These are phyloP conservation scores for Stenoptilia bipunctidactyla DNA, from an alignment of 2,888 invertebrate species.

Conservation along the genomic window DNA sequence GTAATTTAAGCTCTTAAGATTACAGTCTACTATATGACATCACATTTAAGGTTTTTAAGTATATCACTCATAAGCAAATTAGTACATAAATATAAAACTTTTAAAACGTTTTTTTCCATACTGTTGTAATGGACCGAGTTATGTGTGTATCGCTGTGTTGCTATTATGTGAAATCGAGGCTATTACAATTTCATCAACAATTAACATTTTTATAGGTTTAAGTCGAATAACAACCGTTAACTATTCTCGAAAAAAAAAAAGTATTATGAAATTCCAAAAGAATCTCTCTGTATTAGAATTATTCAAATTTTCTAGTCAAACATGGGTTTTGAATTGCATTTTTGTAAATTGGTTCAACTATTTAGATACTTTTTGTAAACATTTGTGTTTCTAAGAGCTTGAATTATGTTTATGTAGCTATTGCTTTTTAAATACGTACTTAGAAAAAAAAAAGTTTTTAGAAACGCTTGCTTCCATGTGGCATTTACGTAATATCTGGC, in stretches of 20 bases:
- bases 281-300: constrained; percentile 67
- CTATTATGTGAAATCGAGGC: constrained; percentile 53
- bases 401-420: not conserved
- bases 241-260: constrained; percentile 37
- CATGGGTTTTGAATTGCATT: constrained; percentile 47
- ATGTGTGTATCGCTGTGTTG: constrained; percentile 21
- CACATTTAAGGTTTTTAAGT: not conserved
- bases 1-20: constrained; percentile 4
- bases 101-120: not conserved
- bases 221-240: constrained; percentile 33
- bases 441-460: not conserved
- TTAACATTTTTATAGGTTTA: constrained; percentile 41
- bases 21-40: too few species aligned
- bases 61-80: not conserved
- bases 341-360: constrained; percentile 19
- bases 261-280: constrained; percentile 59
- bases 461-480: not conserved
- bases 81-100: not conserved
- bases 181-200: constrained; percentile 37
- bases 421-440: not conserved
- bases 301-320: constrained; percentile 63
- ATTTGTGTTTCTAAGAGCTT: not conserved
- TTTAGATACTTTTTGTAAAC: constrained; percentile 17
- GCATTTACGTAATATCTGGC: constrained; percentile 28
- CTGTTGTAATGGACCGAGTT: constrained; percentile 10